phyloP scores from a whole-genome alignment of 2,113 vertebrate species.

The Tachycineta bicolor region DNA sequence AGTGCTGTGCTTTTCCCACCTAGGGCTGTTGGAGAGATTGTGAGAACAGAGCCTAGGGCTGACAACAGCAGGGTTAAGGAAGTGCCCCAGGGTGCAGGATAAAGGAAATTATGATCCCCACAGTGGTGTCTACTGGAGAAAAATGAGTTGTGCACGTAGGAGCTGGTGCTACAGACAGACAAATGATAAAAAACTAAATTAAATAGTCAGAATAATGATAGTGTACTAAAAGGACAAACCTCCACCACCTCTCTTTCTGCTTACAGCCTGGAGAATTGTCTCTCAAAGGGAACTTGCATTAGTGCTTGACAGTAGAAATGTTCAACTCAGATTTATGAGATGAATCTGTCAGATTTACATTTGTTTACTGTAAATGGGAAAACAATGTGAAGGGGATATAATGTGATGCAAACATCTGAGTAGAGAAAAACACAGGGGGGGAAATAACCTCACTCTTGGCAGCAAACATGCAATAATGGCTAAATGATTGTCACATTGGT shows the following conservation, averaged over 20 bases:
- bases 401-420: neutral
- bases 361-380: slow-evolving; percentile 15
- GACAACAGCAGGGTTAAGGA: rapidly evolving
- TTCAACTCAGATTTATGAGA: neutral
- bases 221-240: neutral
- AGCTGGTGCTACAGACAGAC: neutral
- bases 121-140: neutral
- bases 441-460: neutral
- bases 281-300: neutral
- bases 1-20: neutral
- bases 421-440: neutral
- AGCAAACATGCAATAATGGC: neutral
- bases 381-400: neutral
- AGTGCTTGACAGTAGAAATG: neutral
- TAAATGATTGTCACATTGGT: neutral
- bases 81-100: neutral
- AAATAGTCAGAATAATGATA: neutral
- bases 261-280: neutral
- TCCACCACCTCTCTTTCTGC: neutral
- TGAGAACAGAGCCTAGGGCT: neutral
- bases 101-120: neutral
- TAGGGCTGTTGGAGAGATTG: neutral
- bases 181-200: neutral
- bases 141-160: neutral
- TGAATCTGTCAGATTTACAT: neutral